Conservation (phyloP, 2,888 invertebrate genomes). For the Nebria brevicollis region DNA sequence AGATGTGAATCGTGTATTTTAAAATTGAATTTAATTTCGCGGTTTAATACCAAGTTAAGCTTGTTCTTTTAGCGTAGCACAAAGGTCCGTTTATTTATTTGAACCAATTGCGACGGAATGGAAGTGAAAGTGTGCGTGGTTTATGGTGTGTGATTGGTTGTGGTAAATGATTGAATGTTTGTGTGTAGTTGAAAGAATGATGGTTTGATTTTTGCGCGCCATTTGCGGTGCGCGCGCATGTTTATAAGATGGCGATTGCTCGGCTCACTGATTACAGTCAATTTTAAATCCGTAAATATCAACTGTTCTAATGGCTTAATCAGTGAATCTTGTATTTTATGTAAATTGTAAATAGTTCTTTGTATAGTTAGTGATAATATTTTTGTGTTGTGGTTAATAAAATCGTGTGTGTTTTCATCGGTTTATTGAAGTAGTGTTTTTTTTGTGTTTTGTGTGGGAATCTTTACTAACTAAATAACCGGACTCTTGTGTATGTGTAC, state of each 20-base stretch:
- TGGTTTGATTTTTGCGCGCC: constrained; percentile 44
- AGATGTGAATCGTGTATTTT: constrained; percentile 10
- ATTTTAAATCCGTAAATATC: constrained; percentile 69
- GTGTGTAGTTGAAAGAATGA: not conserved
- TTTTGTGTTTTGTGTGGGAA: constrained; percentile 69
- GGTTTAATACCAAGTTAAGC: not conserved
- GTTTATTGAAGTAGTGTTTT: constrained; percentile 68
- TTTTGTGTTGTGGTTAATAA: constrained; percentile 62
- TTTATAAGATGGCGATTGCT: constrained; percentile 63
- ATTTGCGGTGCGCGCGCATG: constrained; percentile 46
- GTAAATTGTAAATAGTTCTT: constrained; percentile 78
- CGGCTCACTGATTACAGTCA: constrained; percentile 61
- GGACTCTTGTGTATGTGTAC: constrained; percentile 69
- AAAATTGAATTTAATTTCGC: constrained; percentile 29
- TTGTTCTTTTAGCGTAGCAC: not conserved
- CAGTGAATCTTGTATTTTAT: constrained; percentile 71
- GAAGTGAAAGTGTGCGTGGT: not conserved
- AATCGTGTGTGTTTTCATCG: constrained; percentile 65
- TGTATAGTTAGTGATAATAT: constrained; percentile 80
- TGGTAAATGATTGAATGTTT: not conserved
- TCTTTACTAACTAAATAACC: constrained; percentile 59
- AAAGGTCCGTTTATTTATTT: not conserved
- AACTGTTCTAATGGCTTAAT: constrained; percentile 75
- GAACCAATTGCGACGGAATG: not conserved
- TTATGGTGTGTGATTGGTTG: not conserved